These are phyloP conservation scores for Cairina moschata DNA, from an alignment of 2,113 vertebrate species.

Conservation along the genomic window DNA sequence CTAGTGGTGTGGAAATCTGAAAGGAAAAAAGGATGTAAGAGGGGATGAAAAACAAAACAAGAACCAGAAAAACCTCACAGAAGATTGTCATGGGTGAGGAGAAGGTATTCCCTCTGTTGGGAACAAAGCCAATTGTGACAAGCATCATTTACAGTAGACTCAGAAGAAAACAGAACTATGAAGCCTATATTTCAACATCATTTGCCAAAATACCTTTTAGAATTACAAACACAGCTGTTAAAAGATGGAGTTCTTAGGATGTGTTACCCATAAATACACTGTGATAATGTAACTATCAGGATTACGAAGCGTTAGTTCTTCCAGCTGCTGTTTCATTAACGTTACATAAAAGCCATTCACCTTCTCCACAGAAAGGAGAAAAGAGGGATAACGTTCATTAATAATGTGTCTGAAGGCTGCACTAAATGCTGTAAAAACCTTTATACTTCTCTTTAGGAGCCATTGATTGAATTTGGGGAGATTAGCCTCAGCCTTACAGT, in stretches of 20 bases:
- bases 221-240: not conserved
- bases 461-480: not conserved
- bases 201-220: not conserved
- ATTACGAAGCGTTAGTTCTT: conserved; percentile 19
- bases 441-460: not conserved
- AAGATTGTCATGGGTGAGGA: not conserved
- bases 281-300: not conserved
- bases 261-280: not conserved
- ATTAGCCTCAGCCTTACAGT: not conserved
- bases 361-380: not conserved
- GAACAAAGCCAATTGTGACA: not conserved
- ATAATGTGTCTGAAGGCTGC: not conserved
- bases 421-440: conserved; percentile 1
- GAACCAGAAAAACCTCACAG: not conserved
- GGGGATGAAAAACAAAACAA: not conserved
- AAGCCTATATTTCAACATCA: not conserved
- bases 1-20: not conserved
- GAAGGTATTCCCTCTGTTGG: not conserved
- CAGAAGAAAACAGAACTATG: not conserved
- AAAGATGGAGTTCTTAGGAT: not conserved
- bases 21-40: not conserved
- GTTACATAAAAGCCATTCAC: conserved; percentile 52
- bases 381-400: not conserved
- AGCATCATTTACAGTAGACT: not conserved
- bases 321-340: conserved; percentile 18